These are phyloP conservation scores for Austrofundulus limnaeus DNA, from an alignment of 2,113 vertebrate genomes.

Conservation along the genomic window DNA sequence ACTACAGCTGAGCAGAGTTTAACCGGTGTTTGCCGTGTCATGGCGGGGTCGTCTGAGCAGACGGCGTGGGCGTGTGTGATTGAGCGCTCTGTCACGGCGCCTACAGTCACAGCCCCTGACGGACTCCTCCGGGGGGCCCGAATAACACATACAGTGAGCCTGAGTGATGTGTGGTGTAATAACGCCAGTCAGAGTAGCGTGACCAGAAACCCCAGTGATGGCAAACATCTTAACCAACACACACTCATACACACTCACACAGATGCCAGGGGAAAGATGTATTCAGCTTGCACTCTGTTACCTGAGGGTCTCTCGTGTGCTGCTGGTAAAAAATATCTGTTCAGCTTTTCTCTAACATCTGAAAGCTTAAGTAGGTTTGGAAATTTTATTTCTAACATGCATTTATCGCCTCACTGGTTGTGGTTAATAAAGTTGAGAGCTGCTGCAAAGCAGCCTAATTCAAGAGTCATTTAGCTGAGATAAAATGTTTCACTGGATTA, in stretches of 20 bases:
- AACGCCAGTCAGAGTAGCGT: constrained; percentile 69
- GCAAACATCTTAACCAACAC: constrained; percentile 44
- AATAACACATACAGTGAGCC: constrained; percentile 65
- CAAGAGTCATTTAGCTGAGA: constrained; percentile 4
- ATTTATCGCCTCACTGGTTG: constrained; percentile 2
- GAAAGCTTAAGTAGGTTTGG: constrained; percentile 42
- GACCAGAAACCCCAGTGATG: constrained; percentile 62
- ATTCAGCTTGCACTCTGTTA: constrained; percentile 41
- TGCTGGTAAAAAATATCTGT: constrained; percentile 40
- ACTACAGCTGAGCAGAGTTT: constrained; percentile 25
- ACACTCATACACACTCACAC: not conserved
- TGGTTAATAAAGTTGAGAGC: constrained; percentile 27
- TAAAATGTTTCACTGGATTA: not conserved
- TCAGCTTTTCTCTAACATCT: constrained; percentile 49
- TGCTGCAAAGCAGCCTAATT: constrained; percentile 23
- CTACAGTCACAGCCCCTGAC: constrained; percentile 63
- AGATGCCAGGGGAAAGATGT: constrained; percentile 35
- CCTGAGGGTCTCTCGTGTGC: constrained; percentile 22
- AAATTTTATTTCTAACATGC: constrained; percentile 17
- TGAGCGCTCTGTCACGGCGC: constrained; percentile 70
- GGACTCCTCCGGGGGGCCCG: constrained; percentile 60
- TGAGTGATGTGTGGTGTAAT: constrained; percentile 74
- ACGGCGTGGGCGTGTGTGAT: constrained; percentile 54
- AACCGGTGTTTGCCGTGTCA: constrained; percentile 25
- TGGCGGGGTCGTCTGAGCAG: constrained; percentile 42